Conservation (phyloP, 1,140 invertebrate species). For the Battus philenor region DNA sequence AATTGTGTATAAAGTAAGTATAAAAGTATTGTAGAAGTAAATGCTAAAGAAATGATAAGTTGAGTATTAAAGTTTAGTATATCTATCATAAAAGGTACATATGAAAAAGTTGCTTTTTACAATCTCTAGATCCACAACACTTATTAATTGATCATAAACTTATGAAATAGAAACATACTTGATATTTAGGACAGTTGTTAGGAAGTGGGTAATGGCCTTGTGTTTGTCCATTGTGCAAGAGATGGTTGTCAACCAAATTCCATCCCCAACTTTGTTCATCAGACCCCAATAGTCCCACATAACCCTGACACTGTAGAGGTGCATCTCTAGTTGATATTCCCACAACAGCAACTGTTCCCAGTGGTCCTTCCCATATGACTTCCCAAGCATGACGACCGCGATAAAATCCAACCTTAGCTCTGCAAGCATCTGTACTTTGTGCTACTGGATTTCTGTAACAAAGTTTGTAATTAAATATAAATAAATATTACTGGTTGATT, state of each 20-base stretch:
- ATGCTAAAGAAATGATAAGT: too few relatives aligned
- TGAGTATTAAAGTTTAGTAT: too few relatives aligned
- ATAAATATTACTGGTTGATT: constrained; percentile 1
- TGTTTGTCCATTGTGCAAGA: constrained; percentile 97
- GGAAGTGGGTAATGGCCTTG: constrained; percentile 96
- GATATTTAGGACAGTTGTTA: constrained; percentile 98
- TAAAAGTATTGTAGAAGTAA: too few relatives aligned
- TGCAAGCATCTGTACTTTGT: constrained; percentile 97
- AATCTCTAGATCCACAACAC: too few relatives aligned
- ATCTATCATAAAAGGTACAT: too few relatives aligned
- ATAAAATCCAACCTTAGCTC: constrained; percentile 95
- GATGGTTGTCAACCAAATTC: constrained; percentile 98
- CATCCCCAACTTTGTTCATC: constrained; percentile 99
- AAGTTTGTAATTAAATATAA: constrained; percentile 11
- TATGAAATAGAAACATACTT: constrained; percentile 77
- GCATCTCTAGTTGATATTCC: constrained; percentile 97
- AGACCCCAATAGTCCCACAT: constrained; percentile 94
- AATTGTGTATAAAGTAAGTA: too few relatives aligned
- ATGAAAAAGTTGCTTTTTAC: too few relatives aligned
- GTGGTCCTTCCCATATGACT: constrained; percentile 98
- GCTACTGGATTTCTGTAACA: constrained; percentile 92
- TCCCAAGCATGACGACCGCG: constrained; percentile 98
- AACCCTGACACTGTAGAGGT: constrained; percentile 92
- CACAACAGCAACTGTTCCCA: constrained; percentile 96
- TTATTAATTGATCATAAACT: too few relatives aligned